These are phyloP conservation scores for Tadarida brasiliensis DNA, from an alignment of 2,797 vertebrate species.

Conservation along the genomic window DNA sequence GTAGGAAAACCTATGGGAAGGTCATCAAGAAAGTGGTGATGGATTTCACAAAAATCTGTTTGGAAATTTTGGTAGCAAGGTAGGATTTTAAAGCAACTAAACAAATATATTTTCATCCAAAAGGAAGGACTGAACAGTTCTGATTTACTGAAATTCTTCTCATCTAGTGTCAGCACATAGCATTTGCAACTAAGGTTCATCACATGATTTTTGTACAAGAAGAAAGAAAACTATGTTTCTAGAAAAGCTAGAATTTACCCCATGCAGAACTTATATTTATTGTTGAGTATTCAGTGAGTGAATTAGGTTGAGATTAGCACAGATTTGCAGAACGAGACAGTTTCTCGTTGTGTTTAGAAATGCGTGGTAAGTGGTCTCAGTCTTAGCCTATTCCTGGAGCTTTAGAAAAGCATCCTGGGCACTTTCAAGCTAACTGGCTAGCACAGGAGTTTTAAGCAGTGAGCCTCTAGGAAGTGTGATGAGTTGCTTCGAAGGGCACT, in stretches of 20 bases:
- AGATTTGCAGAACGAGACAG: background rate
- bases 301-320: slow-evolving; percentile 19
- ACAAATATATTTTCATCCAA: slow-evolving; percentile 22
- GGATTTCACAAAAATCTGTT: slow-evolving; percentile 42
- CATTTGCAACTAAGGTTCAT: slow-evolving; percentile 52
- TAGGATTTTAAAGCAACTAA: slow-evolving; percentile 45
- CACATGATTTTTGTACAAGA: slow-evolving; percentile 43
- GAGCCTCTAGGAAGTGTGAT: slow-evolving; percentile 54
- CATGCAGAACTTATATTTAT: slow-evolving; percentile 28
- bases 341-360: slow-evolving; percentile 4
- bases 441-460: background rate
- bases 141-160: slow-evolving; percentile 63
- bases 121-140: slow-evolving; percentile 56
- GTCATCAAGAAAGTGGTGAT: slow-evolving; percentile 27
- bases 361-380: background rate
- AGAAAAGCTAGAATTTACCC: slow-evolving; percentile 27
- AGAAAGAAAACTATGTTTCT: slow-evolving; percentile 58
- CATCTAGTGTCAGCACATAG: background rate
- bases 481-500: background rate
- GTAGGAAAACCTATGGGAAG: slow-evolving; percentile 56
- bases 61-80: slow-evolving; percentile 65
- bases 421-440: background rate
- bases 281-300: slow-evolving; percentile 27
- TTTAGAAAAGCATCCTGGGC: background rate
- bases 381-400: slow-evolving; percentile 1